These are phyloP conservation scores for Cecropterus lyciades DNA, from an alignment of 1,140 invertebrate species.

Conservation along the genomic window DNA sequence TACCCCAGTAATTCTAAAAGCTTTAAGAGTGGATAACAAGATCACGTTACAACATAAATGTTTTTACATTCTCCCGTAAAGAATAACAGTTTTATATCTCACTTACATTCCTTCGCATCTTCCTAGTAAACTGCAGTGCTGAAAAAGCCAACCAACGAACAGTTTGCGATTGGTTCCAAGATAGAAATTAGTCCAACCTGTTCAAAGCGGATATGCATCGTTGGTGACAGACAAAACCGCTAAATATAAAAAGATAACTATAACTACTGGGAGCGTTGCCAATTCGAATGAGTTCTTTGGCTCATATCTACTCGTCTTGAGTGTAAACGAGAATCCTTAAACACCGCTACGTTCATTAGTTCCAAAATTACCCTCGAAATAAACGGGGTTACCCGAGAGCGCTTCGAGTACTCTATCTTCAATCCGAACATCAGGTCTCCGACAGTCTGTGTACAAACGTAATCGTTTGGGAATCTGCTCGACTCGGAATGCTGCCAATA, in stretches of 20 bases:
- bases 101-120: constrained; percentile 19
- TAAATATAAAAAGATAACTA: constrained; percentile 35
- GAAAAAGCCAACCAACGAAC: constrained; percentile 24
- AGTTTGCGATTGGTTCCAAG: constrained; percentile 13
- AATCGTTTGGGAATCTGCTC: constrained; percentile 33
- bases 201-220: constrained; percentile 33
- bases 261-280: constrained; percentile 29
- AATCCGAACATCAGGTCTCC: constrained; percentile 5
- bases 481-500: constrained; percentile 37
- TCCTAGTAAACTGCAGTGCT: constrained; percentile 7
- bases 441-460: constrained; percentile 16
- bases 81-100: neutral
- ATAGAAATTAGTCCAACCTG: constrained; percentile 28
- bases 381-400: constrained; percentile 26
- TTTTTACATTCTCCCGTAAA: neutral
- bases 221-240: constrained; percentile 29
- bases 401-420: constrained; percentile 5
- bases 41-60: too few relatives aligned
- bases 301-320: constrained; percentile 18
- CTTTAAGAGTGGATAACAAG: neutral
- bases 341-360: constrained; percentile 17
- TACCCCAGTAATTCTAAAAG: too few relatives aligned
- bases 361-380: constrained; percentile 18
- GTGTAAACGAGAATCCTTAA: constrained; percentile 27
- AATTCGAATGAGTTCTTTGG: constrained; percentile 26